Evolutionary conservation across 2,113 vertebrate genomes (phyloP).

Genomic region (Oenanthe melanoleuca): DNA sequence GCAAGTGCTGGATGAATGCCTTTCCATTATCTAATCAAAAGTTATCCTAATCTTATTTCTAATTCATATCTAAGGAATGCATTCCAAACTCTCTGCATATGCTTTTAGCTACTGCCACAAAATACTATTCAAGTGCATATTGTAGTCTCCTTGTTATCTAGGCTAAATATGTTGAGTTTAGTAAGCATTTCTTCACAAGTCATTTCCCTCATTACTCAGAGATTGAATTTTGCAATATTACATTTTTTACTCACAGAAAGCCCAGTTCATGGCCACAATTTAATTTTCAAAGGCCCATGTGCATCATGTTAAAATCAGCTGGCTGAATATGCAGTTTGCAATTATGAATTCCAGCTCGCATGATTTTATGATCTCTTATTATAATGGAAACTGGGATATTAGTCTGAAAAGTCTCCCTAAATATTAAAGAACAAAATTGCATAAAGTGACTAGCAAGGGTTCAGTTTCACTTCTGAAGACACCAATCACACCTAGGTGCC

Average conservation of each 20-base stretch:
- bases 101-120: constrained; percentile 29
- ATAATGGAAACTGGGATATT: neutral
- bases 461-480: neutral
- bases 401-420: neutral
- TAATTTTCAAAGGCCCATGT: constrained; percentile 13
- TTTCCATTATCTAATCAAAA: constrained; percentile 41
- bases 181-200: constrained; percentile 5
- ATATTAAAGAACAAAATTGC: neutral
- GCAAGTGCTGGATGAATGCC: neutral
- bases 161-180: constrained; percentile 33
- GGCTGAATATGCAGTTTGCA: neutral
- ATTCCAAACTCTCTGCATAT: constrained; percentile 22
- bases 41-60: constrained; percentile 37
- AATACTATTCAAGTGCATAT: neutral
- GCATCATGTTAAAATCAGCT: constrained; percentile 16
- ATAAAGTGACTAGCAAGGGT: neutral
- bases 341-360: neutral
- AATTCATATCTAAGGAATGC: constrained; percentile 59
- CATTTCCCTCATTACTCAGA: constrained; percentile 6
- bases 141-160: constrained; percentile 36
- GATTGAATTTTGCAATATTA: constrained; percentile 38
- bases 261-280: constrained; percentile 26
- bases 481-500: neutral
- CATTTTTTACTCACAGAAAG: constrained; percentile 16
- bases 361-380: neutral